Evolutionary conservation across 2,113 vertebrate species (phyloP).

Genomic region (Corythoichthys haematopterus): DNA sequence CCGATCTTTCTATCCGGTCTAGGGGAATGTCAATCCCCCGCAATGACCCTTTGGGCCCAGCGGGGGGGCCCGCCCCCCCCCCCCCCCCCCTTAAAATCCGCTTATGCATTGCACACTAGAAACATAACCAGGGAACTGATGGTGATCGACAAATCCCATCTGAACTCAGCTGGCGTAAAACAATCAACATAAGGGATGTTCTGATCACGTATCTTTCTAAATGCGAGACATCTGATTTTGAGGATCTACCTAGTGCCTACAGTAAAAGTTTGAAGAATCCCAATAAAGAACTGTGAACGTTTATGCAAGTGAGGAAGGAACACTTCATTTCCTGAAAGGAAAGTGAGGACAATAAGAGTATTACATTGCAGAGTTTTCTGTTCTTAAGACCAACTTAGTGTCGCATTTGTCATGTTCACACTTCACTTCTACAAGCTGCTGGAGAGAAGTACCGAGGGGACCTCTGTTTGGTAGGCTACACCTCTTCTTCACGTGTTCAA

Average conservation of each 20-base stretch:
- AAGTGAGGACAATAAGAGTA: not conserved
- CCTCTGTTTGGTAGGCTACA: slow-evolving; percentile 69
- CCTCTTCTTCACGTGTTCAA: slow-evolving; percentile 10
- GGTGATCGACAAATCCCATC: slow-evolving; percentile 65
- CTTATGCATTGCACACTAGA: slow-evolving; percentile 35
- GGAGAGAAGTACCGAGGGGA: slow-evolving; percentile 81
- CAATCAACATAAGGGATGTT: not conserved
- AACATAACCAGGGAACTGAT: slow-evolving; percentile 76
- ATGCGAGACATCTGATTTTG: too few relatives aligned
- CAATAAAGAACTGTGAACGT: too few relatives aligned
- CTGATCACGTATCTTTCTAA: too few relatives aligned
- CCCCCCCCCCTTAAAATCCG: not conserved
- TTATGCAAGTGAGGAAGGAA: too few relatives aligned
- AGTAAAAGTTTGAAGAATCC: too few relatives aligned
- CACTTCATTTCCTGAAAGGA: not conserved
- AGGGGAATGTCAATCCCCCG: too few relatives aligned
- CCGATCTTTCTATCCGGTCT: too few relatives aligned
- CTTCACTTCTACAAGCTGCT: slow-evolving; percentile 84
- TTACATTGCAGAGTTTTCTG: slow-evolving; percentile 1
- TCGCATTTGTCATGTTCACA: slow-evolving; percentile 81
- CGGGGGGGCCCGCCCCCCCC: too few relatives aligned
- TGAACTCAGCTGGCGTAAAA: slow-evolving; percentile 61
- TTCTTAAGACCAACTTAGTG: slow-evolving; percentile 70
- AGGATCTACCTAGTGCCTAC: too few relatives aligned
- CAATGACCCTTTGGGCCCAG: too few relatives aligned